Evolutionary conservation across 2,888 invertebrate species (phyloP).

Genomic region (Polymixis lichenea): DNA sequence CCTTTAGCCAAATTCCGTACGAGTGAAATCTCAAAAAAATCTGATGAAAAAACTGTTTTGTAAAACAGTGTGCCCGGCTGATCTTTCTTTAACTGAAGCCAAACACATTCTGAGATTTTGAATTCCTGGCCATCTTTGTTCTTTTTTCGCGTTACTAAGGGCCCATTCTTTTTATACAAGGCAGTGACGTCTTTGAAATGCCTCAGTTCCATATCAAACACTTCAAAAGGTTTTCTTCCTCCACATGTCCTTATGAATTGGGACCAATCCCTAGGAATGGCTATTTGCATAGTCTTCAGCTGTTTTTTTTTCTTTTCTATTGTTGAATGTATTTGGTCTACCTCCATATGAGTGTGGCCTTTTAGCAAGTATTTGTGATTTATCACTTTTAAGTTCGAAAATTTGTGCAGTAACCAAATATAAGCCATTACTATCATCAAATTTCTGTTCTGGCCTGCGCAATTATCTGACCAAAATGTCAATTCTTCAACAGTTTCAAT

Average conservation of each 20-base stretch:
- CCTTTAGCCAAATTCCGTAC: background rate
- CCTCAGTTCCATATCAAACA: constrained; percentile 22
- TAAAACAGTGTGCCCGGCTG: constrained; percentile 15
- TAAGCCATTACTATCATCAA: constrained; percentile 29
- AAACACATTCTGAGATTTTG: constrained; percentile 34
- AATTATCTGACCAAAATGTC: constrained; percentile 41
- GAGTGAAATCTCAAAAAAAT: background rate
- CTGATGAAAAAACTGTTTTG: constrained; percentile 20
- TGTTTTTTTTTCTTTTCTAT: constrained; percentile 38
- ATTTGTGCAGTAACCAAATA: constrained; percentile 29
- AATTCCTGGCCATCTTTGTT: constrained; percentile 22
- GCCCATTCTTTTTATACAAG: constrained; percentile 24
- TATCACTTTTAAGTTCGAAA: constrained; percentile 30
- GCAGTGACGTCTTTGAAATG: constrained; percentile 28
- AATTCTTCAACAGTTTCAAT: constrained; percentile 22
- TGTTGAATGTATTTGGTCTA: constrained; percentile 36
- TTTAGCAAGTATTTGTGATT: constrained; percentile 51
- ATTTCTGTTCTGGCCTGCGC: constrained; percentile 37
- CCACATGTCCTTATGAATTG: constrained; percentile 34
- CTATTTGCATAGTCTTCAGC: constrained; percentile 37
- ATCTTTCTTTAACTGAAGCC: constrained; percentile 21
- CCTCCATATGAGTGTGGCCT: constrained; percentile 52
- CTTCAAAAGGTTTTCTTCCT: constrained; percentile 28
- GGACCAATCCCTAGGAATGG: constrained; percentile 31
- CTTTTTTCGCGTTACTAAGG: constrained; percentile 28